These are phyloP conservation scores for Synaphobranchus kaupii DNA, from an alignment of 2,797 vertebrate species.

Conservation along the genomic window DNA sequence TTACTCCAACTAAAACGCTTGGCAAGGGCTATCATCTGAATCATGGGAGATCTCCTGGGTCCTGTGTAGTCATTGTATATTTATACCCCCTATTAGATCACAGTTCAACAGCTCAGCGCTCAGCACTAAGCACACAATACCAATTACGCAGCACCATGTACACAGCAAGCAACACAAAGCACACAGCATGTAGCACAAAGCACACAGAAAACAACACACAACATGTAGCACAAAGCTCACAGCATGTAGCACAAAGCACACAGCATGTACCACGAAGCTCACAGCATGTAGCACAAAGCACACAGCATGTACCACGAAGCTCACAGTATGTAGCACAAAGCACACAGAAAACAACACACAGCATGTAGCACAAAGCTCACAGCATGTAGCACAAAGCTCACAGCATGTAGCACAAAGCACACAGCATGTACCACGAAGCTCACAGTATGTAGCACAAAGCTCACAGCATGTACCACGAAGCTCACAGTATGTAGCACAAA, in stretches of 20 bases:
- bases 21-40: background rate
- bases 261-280: conserved; percentile 25
- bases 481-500: no score
- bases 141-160: background rate
- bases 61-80: conserved; percentile 42
- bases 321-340: no score
- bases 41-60: conserved; percentile 16
- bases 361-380: no score
- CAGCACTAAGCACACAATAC: background rate
- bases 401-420: no score
- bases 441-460: no score
- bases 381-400: no score
- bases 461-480: no score
- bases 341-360: no score
- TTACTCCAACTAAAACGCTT: conserved; percentile 6
- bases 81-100: conserved; percentile 40
- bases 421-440: no score
- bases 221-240: background rate
- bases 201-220: background rate
- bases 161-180: background rate
- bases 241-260: no score
- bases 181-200: background rate
- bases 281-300: background rate
- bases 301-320: no score
- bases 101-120: conserved; percentile 31